Percentiles rank a stretch among this genome's conserved stretches.
phyloP scores from a whole-genome alignment of 2,113 vertebrate species.

The Patagioenas fasciata region DNA sequence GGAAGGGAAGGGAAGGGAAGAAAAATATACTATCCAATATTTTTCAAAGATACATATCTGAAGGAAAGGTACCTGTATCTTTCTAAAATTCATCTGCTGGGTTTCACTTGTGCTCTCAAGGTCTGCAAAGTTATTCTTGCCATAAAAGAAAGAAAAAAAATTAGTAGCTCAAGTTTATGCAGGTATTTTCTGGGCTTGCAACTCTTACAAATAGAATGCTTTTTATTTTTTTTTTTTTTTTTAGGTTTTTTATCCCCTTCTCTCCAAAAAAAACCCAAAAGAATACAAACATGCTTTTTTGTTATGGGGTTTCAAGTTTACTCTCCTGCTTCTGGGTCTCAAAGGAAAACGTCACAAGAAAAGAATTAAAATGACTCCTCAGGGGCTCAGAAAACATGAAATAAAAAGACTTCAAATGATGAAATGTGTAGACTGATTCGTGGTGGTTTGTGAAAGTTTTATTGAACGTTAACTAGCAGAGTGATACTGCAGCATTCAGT shows the following conservation, averaged over 20 bases:
- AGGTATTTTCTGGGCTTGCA: background rate
- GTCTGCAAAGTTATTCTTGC: background rate
- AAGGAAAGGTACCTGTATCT: background rate
- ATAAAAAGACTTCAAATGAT: constrained; percentile 64
- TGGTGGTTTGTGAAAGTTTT: constrained; percentile 59
- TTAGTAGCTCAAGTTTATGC: background rate
- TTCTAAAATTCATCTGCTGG: background rate
- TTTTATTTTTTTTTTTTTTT: background rate
- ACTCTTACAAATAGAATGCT: background rate
- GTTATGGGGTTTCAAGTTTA: constrained; percentile 57
- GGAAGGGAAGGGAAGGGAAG: background rate
- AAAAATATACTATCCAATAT: background rate
- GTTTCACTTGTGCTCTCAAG: background rate
- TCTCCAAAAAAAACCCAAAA: background rate
- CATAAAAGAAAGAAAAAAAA: background rate
- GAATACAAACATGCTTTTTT: constrained; percentile 43
- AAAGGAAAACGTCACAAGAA: constrained; percentile 59
- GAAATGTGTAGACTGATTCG: constrained; percentile 56
- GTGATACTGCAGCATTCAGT: background rate
- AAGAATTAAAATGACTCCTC: constrained; percentile 65
- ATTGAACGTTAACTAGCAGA: constrained; percentile 57
- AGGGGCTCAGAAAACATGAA: constrained; percentile 57
- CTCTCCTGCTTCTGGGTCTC: constrained; percentile 46
- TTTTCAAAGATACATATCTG: background rate
- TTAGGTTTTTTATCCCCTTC: background rate